phyloP scores from a whole-genome alignment of 2,888 invertebrate species.

The Drosophila trichaetosa region DNA sequence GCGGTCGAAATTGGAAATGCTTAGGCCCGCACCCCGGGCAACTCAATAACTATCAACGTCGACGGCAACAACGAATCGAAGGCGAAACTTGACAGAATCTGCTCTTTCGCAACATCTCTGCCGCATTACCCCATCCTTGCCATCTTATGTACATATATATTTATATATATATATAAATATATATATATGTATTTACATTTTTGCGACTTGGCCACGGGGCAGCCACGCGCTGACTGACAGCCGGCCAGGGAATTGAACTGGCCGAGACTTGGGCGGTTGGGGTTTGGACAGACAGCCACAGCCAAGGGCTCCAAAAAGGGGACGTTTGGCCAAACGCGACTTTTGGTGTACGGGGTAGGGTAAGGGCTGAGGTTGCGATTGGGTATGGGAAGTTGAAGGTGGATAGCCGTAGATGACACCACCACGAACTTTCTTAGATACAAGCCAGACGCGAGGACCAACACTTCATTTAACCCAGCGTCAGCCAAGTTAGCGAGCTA shows the following conservation, averaged over 20 bases:
- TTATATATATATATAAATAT: background rate
- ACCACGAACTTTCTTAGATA: conserved; percentile 22
- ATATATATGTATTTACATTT: background rate
- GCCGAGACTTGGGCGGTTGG: conserved; percentile 25
- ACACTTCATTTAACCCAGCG: conserved; percentile 48
- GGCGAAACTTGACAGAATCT: conserved; percentile 52
- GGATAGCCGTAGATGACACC: conserved; percentile 8
- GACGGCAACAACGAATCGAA: conserved; percentile 70
- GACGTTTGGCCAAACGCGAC: background rate
- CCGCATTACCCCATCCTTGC: background rate
- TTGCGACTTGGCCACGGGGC: conserved; percentile 58
- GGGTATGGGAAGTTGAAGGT: background rate
- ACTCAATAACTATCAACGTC: conserved; percentile 81
- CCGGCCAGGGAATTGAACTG: conserved; percentile 63
- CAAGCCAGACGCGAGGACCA: conserved; percentile 43
- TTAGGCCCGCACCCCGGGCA: conserved; percentile 49
- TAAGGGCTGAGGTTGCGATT: background rate
- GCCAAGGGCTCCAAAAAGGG: conserved; percentile 9
- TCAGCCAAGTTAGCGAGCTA: conserved; percentile 32
- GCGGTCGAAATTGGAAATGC: conserved; percentile 61
- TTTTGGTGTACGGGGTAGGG: conserved; percentile 48
- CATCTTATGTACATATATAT: background rate
- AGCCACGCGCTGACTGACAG: conserved; percentile 73
- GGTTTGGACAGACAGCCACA: conserved; percentile 4
- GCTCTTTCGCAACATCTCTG: conserved; percentile 10